These are phyloP conservation scores for Noctua comes DNA, from an alignment of 2,888 invertebrate genomes.

Conservation along the genomic window DNA sequence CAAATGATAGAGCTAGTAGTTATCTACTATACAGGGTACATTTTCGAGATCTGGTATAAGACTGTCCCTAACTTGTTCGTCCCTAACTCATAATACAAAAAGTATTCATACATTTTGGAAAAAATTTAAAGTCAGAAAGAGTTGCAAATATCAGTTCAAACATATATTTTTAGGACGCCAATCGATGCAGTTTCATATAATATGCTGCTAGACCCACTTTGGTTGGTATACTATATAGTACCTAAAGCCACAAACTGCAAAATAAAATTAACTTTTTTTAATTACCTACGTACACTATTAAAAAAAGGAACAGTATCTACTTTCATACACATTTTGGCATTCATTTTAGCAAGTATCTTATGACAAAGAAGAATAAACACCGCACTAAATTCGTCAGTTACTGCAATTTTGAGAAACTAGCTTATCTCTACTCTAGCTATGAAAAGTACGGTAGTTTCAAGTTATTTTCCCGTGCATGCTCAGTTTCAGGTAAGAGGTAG, in stretches of 20 bases:
- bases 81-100: background rate
- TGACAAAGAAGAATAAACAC: background rate
- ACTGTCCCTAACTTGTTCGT: too few species aligned
- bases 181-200: background rate
- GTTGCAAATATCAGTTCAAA: background rate
- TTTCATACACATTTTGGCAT: background rate
- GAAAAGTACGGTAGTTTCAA: background rate
- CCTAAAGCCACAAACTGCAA: too few species aligned
- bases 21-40: too few species aligned
- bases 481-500: conserved; percentile 7
- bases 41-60: too few species aligned
- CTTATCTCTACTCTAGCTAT: background rate
- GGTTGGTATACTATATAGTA: too few species aligned
- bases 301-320: too few species aligned
- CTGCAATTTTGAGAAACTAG: background rate
- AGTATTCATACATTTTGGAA: background rate
- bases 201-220: background rate
- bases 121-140: background rate
- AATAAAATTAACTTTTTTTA: background rate
- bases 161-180: background rate
- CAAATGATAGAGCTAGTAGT: too few species aligned
- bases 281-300: background rate
- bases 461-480: background rate
- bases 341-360: background rate
- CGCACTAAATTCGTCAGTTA: background rate